phyloP scores from a whole-genome alignment of 1,140 invertebrate species.

The Oryctes rhinoceros region DNA sequence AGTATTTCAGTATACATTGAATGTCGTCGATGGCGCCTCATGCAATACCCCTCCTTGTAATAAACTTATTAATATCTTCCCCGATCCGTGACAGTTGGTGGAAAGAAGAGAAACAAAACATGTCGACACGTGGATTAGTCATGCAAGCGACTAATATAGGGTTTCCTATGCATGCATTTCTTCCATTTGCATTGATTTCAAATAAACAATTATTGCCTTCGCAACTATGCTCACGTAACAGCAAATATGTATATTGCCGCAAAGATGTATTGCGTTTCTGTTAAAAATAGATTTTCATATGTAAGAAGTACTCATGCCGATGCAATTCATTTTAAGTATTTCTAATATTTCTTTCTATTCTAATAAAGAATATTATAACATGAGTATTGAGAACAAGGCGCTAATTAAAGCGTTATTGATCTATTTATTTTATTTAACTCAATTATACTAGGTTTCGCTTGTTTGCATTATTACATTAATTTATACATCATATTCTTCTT shows the following conservation, averaged over 20 bases:
- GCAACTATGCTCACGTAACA: neutral
- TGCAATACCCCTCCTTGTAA: slow-evolving; percentile 1
- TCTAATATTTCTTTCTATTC: no score
- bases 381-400: no score
- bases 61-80: slow-evolving; percentile 6
- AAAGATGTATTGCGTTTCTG: no score
- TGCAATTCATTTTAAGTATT: no score
- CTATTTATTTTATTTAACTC: no score
- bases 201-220: neutral
- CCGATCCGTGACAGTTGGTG: neutral
- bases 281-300: no score
- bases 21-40: neutral
- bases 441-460: no score
- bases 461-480: no score
- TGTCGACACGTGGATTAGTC: slow-evolving; percentile 13
- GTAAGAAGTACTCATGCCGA: no score
- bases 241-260: neutral
- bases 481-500: slow-evolving; percentile 27
- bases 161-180: neutral
- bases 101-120: slow-evolving; percentile 1
- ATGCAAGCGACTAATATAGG: neutral
- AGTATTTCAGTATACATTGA: neutral
- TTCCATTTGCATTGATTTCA: slow-evolving; percentile 13
- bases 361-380: no score
- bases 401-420: no score